Evolutionary conservation across 2,797 vertebrate genomes (phyloP), one percentile per base, ranked within the genome.

Genomic region (Fratercula arctica): DNA sequence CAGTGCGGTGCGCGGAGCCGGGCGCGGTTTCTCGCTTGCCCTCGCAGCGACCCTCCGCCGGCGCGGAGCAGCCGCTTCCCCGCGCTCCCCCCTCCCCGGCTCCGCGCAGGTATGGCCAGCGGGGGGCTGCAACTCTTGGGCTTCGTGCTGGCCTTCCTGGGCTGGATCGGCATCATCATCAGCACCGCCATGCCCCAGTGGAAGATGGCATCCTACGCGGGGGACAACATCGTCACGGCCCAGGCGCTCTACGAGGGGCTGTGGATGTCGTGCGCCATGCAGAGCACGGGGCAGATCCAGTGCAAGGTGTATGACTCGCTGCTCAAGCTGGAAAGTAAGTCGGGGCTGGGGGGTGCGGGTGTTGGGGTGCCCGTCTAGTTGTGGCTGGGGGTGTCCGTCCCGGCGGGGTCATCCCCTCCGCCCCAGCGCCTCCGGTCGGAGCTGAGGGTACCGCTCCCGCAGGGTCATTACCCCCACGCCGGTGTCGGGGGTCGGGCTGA

Each of bases 251-350:
- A 98, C 96, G 99, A 99, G 96, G 99, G 99, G 54, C 98, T 99
- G 35, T 99, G 99, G 99, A 99, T 99, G 99, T 99, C 98, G 92
- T 99, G 99, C 83, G 98, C 98, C 88, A 98, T 97, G 46, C 99
- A 99, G 97, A 98, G 98, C 96, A 99, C 99, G 3, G 99, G 99
- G 9, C 99, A 99, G 67, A 98, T 99, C 97, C 99, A 99, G 93
- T 99, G 99, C 97, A 99, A 99, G 96, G 98, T 98, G 59, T 99
- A 98, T 39, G 99, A 99, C 97, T 99, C 99, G 56, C 98, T 99
- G 72, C 98, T 99, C 75, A 98, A 99, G 23, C 94, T 98, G 41
- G 91, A 89, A 45, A 79, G 98, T 98, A 96, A 98, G 98, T 96
- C 5, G 24, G 31, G 76, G 31, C 17, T n/a, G 16, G 35, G 21